Base-by-base conservation (phyloP, 35 echinoderm and acorn worm species). In the Lytechinus variegatus region DNA sequence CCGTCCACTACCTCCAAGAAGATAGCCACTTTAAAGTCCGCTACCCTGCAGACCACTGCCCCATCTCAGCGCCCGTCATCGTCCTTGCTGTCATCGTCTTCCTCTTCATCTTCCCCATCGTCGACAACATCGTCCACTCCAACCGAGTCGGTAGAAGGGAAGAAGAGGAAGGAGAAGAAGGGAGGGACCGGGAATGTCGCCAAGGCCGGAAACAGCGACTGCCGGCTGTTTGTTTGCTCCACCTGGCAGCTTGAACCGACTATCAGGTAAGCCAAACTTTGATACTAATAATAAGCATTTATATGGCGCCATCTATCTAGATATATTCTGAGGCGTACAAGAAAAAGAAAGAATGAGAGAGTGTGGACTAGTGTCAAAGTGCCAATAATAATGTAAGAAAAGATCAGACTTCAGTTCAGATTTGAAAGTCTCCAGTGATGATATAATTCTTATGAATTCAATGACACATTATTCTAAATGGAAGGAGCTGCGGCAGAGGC, bases 171-270 rank as follows among this genome's bases (percentile, higher is more conserved):
- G 54, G 53, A 93, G 14, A 93, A 93, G 54, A 93, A 55, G 11
- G 9, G 28, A 2, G 55, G 53, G 8, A 53, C 16, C 11, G 54
- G 29, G 10, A 54, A 54, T 27, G 53, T 55, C 54, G 27, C 92
- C 3, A 54, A 33, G 2, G 27, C 53, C 28, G 28, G 10, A 12
- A 93, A 93, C 10, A 19, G 29, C 3, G 92, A 93, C 92, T 27
- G 92, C 54, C 92, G 92, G 27, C 97, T 95, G 54, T 99, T 99
- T 55, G 95, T 97, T n/a, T 99, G 98, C 90, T 95, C 95, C 27
- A 99, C 98, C 12, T 99, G 98, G 98, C 98, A 98, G 95, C 95
- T 99, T 21, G 97, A 99, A 86, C 98, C 98, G 1, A 99, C 98
- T 33, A 94, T 99, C n/a, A 99, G 97, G 98, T 99, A 93, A 28